These are phyloP conservation scores for Lepidothrix coronata DNA, from an alignment of 2,113 vertebrate species.

Conservation along the genomic window DNA sequence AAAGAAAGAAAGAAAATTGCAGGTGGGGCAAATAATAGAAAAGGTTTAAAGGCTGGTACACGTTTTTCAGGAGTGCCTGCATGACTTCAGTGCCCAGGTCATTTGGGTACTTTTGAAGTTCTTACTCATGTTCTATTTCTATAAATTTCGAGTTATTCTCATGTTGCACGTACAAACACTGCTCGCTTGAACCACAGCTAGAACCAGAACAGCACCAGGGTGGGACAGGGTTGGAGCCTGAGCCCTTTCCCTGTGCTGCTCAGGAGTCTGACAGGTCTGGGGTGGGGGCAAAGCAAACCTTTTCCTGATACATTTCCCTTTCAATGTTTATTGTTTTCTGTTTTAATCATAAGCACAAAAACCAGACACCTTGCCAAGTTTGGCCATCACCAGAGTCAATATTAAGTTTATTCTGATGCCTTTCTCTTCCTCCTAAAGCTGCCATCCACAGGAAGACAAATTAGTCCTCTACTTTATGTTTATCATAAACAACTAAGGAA, in stretches of 20 bases:
- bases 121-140: background rate
- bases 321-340: background rate
- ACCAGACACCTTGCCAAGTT: background rate
- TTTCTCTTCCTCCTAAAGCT: background rate
- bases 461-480: background rate
- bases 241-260: background rate
- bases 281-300: background rate
- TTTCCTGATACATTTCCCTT: accelerated
- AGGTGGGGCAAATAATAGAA: background rate
- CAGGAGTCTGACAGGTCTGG: accelerated
- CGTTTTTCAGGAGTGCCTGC: conserved; percentile 29
- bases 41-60: background rate
- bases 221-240: background rate
- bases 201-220: background rate
- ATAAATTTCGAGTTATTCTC: background rate
- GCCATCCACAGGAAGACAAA: background rate
- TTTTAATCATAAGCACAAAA: background rate
- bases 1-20: background rate
- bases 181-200: background rate
- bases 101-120: conserved; percentile 49
- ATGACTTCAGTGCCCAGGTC: conserved; percentile 2
- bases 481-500: background rate
- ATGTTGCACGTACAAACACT: background rate
- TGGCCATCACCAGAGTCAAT: background rate
- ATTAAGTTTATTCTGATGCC: background rate